These are phyloP conservation scores for Vicugna pacos DNA, from an alignment of 2,113 vertebrate genomes.

Conservation along the genomic window DNA sequence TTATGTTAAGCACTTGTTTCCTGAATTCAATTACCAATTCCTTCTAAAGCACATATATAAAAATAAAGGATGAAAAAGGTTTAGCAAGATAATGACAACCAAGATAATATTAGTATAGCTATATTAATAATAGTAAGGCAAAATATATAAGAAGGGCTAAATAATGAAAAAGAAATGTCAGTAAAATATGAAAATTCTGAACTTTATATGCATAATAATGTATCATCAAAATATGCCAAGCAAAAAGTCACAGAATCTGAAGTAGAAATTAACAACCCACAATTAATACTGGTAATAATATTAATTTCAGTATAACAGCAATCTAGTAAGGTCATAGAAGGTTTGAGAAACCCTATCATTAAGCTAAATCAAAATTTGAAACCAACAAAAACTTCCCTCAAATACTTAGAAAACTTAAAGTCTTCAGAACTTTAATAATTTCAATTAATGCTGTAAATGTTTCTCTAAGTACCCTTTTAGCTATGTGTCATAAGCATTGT, in stretches of 20 bases:
- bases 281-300: background rate
- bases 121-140: background rate
- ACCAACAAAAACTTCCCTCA: background rate
- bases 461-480: background rate
- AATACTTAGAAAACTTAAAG: background rate
- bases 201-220: background rate
- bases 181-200: background rate
- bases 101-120: background rate
- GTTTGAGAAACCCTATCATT: background rate
- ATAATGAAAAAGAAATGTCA: background rate
- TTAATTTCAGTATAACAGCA: background rate
- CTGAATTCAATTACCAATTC: background rate
- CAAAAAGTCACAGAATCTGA: background rate
- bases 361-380: background rate
- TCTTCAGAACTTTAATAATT: background rate
- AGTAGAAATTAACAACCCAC: background rate
- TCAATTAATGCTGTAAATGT: background rate
- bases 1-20: background rate
- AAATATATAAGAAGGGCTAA: background rate
- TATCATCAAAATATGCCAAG: background rate
- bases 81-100: background rate
- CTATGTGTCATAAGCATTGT: background rate
- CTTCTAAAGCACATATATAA: background rate
- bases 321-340: background rate
- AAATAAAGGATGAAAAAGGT: background rate